Base-by-base conservation (phyloP, 2,888 invertebrate genomes). In the Thymelicus sylvestris region DNA sequence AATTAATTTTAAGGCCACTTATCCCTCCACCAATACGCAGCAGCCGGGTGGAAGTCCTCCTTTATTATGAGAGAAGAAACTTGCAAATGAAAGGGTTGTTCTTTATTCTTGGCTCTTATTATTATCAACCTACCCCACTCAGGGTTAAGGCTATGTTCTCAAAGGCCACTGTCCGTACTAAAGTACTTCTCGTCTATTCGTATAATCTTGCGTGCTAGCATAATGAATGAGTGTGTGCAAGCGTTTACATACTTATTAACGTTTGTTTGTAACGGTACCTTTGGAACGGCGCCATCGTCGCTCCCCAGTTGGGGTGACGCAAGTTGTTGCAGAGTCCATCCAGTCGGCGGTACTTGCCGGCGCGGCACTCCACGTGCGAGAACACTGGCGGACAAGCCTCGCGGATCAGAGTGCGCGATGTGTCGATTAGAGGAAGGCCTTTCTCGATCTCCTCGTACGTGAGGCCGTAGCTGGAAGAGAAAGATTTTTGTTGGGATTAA, bases 271-370 rank as follows among this genome's bases (percentile, higher is more conserved):
- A 62, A 31, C 7, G 63, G 76, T 85, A 93, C 95, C 98, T 96
- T 79, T 97, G 96, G 92, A 98, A 98, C 0, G 98, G 97, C 12
- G 97, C 95, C 86, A 97, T 96, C 4, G 96, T 95, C 13, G 98
- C 96, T 0, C 98, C 98, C 98, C 98, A 98, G 0, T 97, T 97
- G 0, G 98, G 98, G 88, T 98, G 96, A 74, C 97, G 95, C 80
- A 98, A 91, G 85, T 98, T 98, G 78, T 97, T 98, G 90, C 98
- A 98, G 7, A 98, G 95, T 0, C 98, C 98, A 84, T 98, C 98
- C 79, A 96, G 95, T 38, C 98, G 95, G 15, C 98, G 94, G 90
- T 98, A 98, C 86, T 98, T 98, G 65, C 98, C 98, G 0, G 98
- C 96, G 60, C 97, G 95, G 80, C 98, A 98, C 87, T 98, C 97